Evolutionary conservation across 2,888 invertebrate genomes (phyloP).

Genomic region (Theretra japonica): DNA sequence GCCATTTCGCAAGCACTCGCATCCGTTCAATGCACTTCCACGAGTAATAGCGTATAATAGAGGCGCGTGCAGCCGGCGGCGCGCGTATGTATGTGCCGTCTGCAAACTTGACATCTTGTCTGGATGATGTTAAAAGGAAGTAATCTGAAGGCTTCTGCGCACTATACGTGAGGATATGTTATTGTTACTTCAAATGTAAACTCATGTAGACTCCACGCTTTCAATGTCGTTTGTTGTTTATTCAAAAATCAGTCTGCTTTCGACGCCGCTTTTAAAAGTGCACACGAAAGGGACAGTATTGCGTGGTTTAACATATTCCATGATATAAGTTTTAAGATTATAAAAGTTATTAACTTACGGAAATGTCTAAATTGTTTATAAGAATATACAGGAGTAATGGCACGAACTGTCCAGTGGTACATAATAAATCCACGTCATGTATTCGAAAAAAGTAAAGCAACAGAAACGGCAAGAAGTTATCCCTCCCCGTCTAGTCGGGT

Average conservation of each 20-base stretch:
- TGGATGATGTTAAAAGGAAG: conserved; percentile 14
- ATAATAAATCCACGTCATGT: conserved; percentile 35
- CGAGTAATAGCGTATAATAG: conserved; percentile 20
- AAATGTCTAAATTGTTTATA: neutral
- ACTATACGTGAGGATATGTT: conserved; percentile 19
- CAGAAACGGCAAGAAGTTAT: conserved; percentile 47
- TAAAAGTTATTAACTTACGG: neutral
- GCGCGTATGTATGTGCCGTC: conserved; percentile 20
- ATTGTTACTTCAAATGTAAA: conserved; percentile 12
- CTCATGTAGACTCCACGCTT: neutral
- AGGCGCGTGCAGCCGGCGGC: conserved; percentile 20
- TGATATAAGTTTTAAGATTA: neutral
- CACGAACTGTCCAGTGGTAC: too few relatives aligned
- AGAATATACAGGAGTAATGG: neutral
- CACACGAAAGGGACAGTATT: neutral
- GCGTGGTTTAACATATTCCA: neutral
- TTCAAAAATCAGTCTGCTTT: too few relatives aligned
- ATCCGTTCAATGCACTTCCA: conserved; percentile 25
- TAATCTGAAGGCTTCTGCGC: conserved; percentile 11
- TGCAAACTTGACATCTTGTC: conserved; percentile 25
- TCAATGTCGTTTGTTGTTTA: neutral
- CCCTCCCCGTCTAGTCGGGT: conserved; percentile 51
- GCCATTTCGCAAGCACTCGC: conserved; percentile 18
- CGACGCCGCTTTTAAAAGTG: neutral
- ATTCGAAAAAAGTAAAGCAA: conserved; percentile 37